Evolutionary conservation across 2,797 vertebrate species (phyloP), one percentile per base, ranked within the genome.

Genomic region (Scleropages formosus): DNA sequence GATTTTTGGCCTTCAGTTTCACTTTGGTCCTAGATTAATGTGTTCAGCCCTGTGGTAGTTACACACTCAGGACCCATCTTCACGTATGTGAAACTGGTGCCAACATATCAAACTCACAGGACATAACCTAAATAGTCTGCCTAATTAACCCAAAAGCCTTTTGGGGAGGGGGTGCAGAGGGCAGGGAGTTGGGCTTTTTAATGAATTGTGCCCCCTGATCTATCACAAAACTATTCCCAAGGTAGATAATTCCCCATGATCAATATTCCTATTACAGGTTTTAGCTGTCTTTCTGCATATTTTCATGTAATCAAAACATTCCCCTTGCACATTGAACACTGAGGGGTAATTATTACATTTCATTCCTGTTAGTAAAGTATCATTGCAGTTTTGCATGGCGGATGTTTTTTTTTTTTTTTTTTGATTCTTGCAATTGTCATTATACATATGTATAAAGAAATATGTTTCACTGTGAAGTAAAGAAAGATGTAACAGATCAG

Each of bases 101-200:
- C 74, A 68, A 64, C 4, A 61, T 67, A 59, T 67, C 22, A 15
- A 59, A 22, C 74, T 56, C 74, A 61, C 56, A 69, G 74, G 74
- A 75, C 61, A 24, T 44, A 66, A 58, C 74, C 74, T 69, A 75
- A 59, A 75, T 75, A 75, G 74, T 61, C 56, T 24, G 65, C 22
- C 20, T 75, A 75, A 75, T 75, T 75, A 75, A 75, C 58, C 64
- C 65, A 60, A 75, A 69, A 46, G 56, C 56, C 74, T 56, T 69
- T 27, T 69, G 74, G 74, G 66, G 51, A 69, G 53, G 56, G 31
- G 15, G 56, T 60, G 24, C 47, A 44, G 1, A 13, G 27, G 73
- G 61, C 72, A 47, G 31, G n/a, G 16, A 24, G 56, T n/a, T 24
- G 61, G 10, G 13, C 20, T 59, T 67, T 27, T n/a, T 61, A 75